Percentiles rank a stretch among this genome's conserved stretches.
Evolutionary conservation across 2,113 vertebrate genomes (phyloP).

Genomic region (Blennius ocellaris): DNA sequence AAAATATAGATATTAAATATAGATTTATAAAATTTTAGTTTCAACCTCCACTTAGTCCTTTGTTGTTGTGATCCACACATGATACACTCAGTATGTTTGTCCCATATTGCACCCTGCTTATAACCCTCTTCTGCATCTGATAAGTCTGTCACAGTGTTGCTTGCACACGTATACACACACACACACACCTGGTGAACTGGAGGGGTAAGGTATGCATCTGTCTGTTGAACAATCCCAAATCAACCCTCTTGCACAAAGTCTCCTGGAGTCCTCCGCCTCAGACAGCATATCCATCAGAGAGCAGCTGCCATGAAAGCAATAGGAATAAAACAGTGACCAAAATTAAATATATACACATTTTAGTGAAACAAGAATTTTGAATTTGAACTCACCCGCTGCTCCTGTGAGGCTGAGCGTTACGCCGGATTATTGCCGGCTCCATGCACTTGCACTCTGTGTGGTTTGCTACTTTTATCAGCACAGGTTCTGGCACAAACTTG

Average conservation of each 20-base stretch:
- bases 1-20: too few species aligned
- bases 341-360: neutral
- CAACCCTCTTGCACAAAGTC: constrained; percentile 84
- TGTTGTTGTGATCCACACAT: too few species aligned
- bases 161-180: neutral
- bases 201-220: constrained; percentile 87
- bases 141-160: too few species aligned
- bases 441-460: constrained; percentile 93
- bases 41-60: too few species aligned
- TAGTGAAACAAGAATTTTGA: neutral
- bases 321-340: neutral
- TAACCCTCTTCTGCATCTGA: too few species aligned
- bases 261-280: constrained; percentile 66
- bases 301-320: constrained; percentile 66
- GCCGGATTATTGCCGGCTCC: constrained; percentile 83
- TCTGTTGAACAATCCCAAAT: constrained; percentile 92
- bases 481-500: constrained; percentile 91
- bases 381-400: constrained; percentile 76
- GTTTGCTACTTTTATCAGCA: constrained; percentile 93
- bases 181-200: constrained; percentile 71
- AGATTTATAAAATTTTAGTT: too few species aligned
- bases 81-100: too few species aligned
- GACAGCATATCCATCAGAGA: constrained; percentile 64
- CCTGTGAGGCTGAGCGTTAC: constrained; percentile 73
- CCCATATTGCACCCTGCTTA: too few species aligned